Evolutionary conservation across 2,797 vertebrate genomes (phyloP).

Genomic region (Poecilia velifera): DNA sequence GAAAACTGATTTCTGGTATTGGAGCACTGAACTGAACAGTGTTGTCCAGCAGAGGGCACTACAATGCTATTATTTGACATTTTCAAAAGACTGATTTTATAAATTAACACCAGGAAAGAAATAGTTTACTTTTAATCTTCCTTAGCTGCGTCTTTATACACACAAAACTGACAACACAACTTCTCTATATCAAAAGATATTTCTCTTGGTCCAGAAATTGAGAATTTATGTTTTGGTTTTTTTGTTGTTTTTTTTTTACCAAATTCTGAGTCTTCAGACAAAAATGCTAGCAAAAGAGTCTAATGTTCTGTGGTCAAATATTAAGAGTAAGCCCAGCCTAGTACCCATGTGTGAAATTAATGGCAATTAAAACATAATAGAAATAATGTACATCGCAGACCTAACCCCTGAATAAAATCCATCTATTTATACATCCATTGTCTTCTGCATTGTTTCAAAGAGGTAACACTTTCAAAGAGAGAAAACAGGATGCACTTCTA

Average conservation of each 20-base stretch:
- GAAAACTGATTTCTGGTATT: background rate
- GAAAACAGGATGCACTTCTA: background rate
- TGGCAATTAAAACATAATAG: background rate
- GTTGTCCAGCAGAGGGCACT: conserved; percentile 63
- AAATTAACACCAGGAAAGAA: background rate
- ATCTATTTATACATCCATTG: background rate
- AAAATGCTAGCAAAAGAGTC: background rate
- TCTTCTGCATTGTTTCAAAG: background rate
- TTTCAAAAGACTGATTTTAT: background rate
- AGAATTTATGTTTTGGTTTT: background rate
- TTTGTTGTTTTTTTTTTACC: background rate
- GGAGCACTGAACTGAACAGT: background rate
- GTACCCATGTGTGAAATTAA: background rate
- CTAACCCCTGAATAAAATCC: background rate
- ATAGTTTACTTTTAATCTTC: background rate
- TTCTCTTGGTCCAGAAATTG: background rate
- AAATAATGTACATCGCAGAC: background rate
- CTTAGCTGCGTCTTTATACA: background rate
- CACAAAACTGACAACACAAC: background rate
- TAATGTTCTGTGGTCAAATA: background rate
- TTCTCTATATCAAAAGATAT: background rate
- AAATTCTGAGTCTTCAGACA: background rate
- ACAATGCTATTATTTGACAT: conserved; percentile 32
- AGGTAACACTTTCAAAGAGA: background rate
- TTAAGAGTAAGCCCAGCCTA: background rate